Base-by-base conservation (phyloP, 2,113 vertebrate genomes). In the Tragelaphus buxtoni region DNA sequence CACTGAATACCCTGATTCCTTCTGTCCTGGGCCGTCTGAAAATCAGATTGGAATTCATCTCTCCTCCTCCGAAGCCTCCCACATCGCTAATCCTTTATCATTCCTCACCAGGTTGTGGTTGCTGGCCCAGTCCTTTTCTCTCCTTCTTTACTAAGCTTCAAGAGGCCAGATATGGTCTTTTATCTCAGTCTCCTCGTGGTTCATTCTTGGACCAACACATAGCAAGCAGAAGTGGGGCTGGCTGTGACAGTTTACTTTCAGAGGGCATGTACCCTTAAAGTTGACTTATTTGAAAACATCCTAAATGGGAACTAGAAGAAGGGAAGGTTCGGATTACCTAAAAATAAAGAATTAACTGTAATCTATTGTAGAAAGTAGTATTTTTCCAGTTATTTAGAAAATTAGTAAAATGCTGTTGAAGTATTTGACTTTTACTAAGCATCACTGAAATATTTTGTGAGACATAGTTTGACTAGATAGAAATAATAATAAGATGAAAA, bases 401-500 rank as follows among this genome's bases (percentile, higher is more conserved):
- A 26, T 65, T 20, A 81, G 72, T 53, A 35, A 61, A 89, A 32
- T 4, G 28, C 3, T 85, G 22, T 42, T 55, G 9, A 1, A 58
- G 8, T 17, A 17, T 51, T 24, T 76, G 65, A 56, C 14, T 94
- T 88, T 53, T 24, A n/a, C 18, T 94, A 58, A 58, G 56, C 63
- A 85, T 80, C 30, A n/a, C 22, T 89, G 56, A 49, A 74, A 35
- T 74, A 61, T 79, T 93, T 93, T 72, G 24, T 79, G n/a, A 89
- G 74, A 42, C 39, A 39, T 74, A 56, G 51, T 65, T 76, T 90
- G 58, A 53, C 53, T 63, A 94, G 17, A 55, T 61, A 39, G 49
- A 28, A n/a, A 51, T 90, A 60, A 56, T 39, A 60, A 55, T 22
- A 61, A 81, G 26, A n/a, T 94, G n/a, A 89, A 93, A 97, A 74